Evolutionary conservation across 2,888 invertebrate species (phyloP).

Genomic region (Bruchidius siliquastri): DNA sequence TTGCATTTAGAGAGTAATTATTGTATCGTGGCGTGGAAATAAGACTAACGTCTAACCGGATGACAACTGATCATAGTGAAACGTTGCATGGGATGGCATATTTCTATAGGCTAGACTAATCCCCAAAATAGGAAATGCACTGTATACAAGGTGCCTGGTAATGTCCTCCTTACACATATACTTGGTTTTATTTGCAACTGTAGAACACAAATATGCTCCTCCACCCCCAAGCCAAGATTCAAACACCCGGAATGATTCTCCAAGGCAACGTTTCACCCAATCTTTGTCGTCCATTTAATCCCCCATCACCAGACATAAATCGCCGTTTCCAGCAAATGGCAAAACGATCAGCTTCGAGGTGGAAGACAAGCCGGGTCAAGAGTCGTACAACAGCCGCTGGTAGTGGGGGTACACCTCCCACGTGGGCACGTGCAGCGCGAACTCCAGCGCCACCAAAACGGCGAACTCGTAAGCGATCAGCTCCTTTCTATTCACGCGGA

Average conservation of each 20-base stretch:
- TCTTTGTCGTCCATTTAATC: too few relatives aligned
- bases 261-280: not conserved
- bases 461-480: conserved; percentile 90
- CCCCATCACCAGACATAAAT: not conserved
- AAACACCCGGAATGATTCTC: too few relatives aligned
- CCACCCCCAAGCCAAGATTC: too few relatives aligned
- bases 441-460: conserved; percentile 89
- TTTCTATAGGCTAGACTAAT: too few relatives aligned
- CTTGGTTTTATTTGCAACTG: too few relatives aligned
- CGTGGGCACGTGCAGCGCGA: conserved; percentile 86
- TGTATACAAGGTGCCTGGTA: too few relatives aligned
- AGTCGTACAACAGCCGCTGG: conserved; percentile 88
- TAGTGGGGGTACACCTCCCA: conserved; percentile 93
- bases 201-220: too few relatives aligned
- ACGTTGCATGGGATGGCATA: not conserved
- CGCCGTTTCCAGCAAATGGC: not conserved
- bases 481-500: conserved; percentile 86
- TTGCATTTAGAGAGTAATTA: too few relatives aligned
- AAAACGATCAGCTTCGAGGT: not conserved
- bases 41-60: not conserved
- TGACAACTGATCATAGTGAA: not conserved
- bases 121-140: too few relatives aligned
- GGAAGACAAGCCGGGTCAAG: conserved; percentile 56
- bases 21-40: too few relatives aligned
- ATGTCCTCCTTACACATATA: too few relatives aligned